These are phyloP conservation scores for Puntigrus tetrazona DNA, from an alignment of 2,113 vertebrate species.

Conservation along the genomic window DNA sequence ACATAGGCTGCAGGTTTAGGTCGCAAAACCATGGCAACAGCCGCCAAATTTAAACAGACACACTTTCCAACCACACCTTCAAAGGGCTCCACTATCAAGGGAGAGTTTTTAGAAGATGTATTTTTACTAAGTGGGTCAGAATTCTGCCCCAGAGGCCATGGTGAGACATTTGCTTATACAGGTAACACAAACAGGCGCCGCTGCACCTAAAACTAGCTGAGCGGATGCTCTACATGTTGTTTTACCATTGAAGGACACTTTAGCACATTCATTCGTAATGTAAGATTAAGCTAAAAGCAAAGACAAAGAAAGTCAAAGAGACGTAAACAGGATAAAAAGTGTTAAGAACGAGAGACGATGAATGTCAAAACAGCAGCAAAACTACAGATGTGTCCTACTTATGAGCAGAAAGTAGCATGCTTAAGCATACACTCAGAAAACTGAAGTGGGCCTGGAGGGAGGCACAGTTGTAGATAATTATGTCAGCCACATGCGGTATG, in stretches of 20 bases:
- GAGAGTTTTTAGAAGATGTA: constrained; percentile 31
- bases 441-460: constrained; percentile 16
- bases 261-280: neutral
- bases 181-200: constrained; percentile 9
- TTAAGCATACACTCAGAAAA: constrained; percentile 1
- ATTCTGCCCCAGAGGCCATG: constrained; percentile 46
- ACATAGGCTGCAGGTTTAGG: neutral
- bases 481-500: neutral
- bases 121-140: constrained; percentile 57
- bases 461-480: constrained; percentile 26
- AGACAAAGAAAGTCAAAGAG: constrained; percentile 17
- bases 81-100: constrained; percentile 11
- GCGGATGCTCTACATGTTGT: neutral
- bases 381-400: constrained; percentile 38
- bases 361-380: constrained; percentile 3
- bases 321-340: neutral
- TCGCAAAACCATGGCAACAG: constrained; percentile 47
- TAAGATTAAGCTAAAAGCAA: neutral
- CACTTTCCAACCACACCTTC: constrained; percentile 30
- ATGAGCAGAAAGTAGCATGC: neutral
- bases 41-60: constrained; percentile 37
- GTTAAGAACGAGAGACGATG: constrained; percentile 5
- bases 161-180: constrained; percentile 41
- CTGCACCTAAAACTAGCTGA: neutral
- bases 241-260: neutral